Percentiles rank a stretch among this genome's conserved stretches.
Evolutionary conservation across 2,113 vertebrate species (phyloP).

Genomic region (Himantopus leucocephalus): DNA sequence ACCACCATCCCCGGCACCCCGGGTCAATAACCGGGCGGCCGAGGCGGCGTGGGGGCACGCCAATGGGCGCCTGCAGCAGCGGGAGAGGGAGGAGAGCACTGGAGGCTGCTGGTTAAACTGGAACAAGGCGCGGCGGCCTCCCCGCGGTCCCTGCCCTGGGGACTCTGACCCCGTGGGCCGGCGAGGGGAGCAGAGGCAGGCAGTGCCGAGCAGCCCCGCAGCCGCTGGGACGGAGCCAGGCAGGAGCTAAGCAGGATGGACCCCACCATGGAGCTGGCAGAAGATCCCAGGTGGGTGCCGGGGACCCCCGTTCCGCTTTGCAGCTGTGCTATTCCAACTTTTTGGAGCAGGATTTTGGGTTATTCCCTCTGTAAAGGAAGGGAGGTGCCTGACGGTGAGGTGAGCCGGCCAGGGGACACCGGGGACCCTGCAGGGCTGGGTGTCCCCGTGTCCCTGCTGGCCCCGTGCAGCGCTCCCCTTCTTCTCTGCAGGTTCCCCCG

Average conservation of each 20-base stretch:
- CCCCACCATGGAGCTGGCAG: neutral
- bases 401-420: neutral
- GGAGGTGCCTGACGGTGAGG: neutral
- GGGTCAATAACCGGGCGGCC: slow-evolving; percentile 10
- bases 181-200: neutral
- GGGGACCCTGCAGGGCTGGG: no score
- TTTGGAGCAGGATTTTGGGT: neutral
- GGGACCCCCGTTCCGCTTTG: neutral
- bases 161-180: slow-evolving; percentile 45
- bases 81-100: neutral
- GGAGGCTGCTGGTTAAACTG: neutral
- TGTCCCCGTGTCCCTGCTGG: fast-evolving
- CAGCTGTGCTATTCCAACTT: neutral
- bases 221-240: fast-evolving
- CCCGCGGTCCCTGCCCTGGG: neutral
- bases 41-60: neutral
- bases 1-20: neutral
- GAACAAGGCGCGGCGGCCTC: neutral
- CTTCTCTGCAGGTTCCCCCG: slow-evolving; percentile 60
- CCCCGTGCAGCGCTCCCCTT: fast-evolving
- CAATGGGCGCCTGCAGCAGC: neutral
- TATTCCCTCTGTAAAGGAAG: neutral
- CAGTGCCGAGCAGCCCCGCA: neutral
- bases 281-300: slow-evolving; percentile 39
- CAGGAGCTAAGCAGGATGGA: slow-evolving; percentile 24